phyloP scores from a whole-genome alignment of 2,797 vertebrate genomes.

The Anableps anableps region DNA sequence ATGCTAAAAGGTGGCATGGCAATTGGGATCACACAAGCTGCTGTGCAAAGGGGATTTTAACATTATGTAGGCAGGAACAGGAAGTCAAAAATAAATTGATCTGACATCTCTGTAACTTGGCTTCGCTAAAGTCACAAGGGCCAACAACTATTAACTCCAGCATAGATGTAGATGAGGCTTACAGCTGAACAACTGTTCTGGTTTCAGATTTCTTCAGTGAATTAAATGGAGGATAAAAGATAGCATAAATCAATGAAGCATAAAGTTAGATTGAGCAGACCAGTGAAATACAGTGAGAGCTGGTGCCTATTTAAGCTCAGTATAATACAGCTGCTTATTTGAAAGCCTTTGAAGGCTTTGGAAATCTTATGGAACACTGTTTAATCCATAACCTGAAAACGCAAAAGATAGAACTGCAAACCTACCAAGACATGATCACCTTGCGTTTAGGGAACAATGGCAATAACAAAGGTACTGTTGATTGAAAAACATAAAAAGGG shows the following conservation, averaged over 20 bases:
- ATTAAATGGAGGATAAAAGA: background rate
- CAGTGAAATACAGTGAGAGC: background rate
- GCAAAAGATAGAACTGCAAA: background rate
- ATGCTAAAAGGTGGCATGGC: background rate
- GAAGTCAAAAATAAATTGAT: too few species aligned
- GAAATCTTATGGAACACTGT: background rate
- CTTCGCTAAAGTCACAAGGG: background rate
- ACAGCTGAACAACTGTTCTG: background rate
- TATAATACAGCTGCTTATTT: background rate
- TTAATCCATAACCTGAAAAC: background rate
- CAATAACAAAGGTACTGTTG: background rate
- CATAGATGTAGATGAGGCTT: background rate
- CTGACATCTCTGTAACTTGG: too few species aligned
- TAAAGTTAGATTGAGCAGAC: background rate
- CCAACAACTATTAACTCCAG: background rate
- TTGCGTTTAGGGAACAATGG: background rate
- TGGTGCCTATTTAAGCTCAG: background rate
- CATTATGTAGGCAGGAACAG: background rate
- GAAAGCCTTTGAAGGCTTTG: background rate
- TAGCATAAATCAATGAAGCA: conserved; percentile 1
- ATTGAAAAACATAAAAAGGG: background rate
- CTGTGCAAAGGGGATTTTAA: background rate
- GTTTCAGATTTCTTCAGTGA: background rate
- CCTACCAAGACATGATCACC: background rate
- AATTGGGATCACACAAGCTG: background rate